Conservation (phyloP, 2,888 invertebrate species). For the Erynnis tages region DNA sequence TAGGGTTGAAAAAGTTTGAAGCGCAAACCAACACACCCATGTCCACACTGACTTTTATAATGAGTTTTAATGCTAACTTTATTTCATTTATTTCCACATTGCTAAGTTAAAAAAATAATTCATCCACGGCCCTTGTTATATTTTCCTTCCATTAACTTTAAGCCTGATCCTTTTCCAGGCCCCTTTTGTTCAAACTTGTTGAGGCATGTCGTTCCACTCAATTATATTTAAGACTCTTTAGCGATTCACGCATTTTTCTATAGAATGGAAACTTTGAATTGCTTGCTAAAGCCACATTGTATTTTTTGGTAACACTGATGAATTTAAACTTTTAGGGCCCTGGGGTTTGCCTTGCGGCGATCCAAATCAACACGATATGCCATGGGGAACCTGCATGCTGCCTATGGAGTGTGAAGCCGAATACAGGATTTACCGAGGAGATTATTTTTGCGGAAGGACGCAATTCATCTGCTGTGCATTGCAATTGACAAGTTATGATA, state of each 20-base stretch:
- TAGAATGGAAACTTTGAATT: not conserved
- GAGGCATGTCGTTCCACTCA: not conserved
- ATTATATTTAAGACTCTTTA: not conserved
- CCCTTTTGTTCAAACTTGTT: conserved; percentile 10
- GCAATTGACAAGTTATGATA: conserved; percentile 56
- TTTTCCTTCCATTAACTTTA: conserved; percentile 11
- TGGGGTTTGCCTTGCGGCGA: conserved; percentile 72
- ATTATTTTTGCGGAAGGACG: conserved; percentile 61
- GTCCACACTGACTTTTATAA: not conserved
- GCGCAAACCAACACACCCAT: conserved; percentile 3
- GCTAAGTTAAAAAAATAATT: not conserved
- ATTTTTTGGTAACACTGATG: not conserved
- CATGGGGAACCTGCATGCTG: conserved; percentile 67
- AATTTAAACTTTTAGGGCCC: conserved; percentile 49
- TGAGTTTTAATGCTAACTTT: conserved; percentile 1
- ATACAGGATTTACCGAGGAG: conserved; percentile 64
- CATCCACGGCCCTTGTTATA: not conserved
- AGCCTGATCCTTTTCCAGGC: not conserved
- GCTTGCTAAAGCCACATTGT: not conserved
- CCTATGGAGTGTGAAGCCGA: conserved; percentile 62
- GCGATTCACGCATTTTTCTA: not conserved
- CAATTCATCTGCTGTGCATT: conserved; percentile 63
- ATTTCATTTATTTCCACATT: not conserved
- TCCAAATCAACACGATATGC: conserved; percentile 66
- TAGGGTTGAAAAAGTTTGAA: conserved; percentile 5